Conservation (phyloP, 2,113 vertebrate genomes). For the Tupaia chinensis region DNA sequence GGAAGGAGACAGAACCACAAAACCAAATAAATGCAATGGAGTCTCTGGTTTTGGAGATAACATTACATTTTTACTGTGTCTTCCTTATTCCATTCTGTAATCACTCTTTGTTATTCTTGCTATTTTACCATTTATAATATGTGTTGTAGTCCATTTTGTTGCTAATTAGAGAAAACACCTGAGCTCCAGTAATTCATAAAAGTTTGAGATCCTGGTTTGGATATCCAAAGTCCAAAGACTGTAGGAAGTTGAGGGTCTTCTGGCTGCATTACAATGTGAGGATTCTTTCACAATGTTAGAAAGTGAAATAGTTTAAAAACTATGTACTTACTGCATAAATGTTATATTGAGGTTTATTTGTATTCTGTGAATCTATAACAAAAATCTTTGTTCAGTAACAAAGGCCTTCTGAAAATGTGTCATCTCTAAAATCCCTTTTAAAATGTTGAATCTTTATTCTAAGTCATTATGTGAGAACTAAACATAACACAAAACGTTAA, state of each 20-base stretch:
- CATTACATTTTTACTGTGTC: not conserved
- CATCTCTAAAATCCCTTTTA: not conserved
- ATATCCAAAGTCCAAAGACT: no score
- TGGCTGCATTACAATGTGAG: no score
- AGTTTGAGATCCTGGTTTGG: no score
- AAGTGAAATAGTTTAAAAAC: not conserved
- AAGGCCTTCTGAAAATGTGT: not conserved
- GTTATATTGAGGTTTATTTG: not conserved
- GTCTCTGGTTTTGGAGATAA: not conserved
- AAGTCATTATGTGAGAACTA: not conserved
- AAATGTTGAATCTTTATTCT: not conserved
- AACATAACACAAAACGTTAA: slow-evolving; percentile 4
- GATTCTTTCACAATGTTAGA: not conserved
- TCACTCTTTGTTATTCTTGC: not conserved
- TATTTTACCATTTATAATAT: not conserved
- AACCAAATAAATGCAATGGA: not conserved
- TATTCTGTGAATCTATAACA: not conserved
- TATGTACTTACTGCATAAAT: not conserved
- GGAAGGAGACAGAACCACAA: not conserved
- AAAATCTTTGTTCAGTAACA: not conserved
- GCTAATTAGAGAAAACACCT: no score
- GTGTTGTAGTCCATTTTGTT: no score
- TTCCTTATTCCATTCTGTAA: not conserved
- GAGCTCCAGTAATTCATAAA: no score
- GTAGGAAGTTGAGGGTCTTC: no score